Base-by-base conservation (phyloP, 2,797 vertebrate genomes). In the Xerus rutilus region DNA sequence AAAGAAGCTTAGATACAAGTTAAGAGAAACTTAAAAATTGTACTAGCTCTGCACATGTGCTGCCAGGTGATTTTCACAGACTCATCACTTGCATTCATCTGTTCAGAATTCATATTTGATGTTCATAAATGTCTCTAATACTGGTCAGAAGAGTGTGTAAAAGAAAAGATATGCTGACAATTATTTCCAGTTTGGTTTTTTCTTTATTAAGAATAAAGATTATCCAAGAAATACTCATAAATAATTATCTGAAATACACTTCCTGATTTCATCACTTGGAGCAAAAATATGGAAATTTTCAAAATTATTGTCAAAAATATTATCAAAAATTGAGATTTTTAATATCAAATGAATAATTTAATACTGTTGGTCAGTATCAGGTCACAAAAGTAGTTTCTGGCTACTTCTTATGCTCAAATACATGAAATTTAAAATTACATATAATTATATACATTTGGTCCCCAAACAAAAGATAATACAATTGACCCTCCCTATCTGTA, bases 261-360 rank as follows among this genome's bases (percentile, higher is more conserved):
- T 95, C 89, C 25, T 89, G 90, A n/a, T 47, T 32, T 88, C 39
- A 90, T 62, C 21, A 65, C 7, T 94, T 92, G 67, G 65, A 94
- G 70, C 21, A 2, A 88, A 93, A 90, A 87, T 74, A 43, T 78
- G 28, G 78, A 95, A 78, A 86, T 86, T 28, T 82, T 87, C 35
- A 88, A 49, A 39, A 89, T 39, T 20, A 65, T 76, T 49, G 14
- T 49, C 49, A 14, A 49, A 49, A 39, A 89, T 20, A 65, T 76
- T 49, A 49, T 49, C 49, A 14, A 49, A 49, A 49, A 43, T 0
- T 86, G 20, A 83, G 21, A 52, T 89, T 95, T 95, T 91, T 52
- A 95, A 59, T 47, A 62, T 43, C 45, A 95, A 76, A 62, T 62
- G 59, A 62, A 62, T 9, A 90, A 45, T 70, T 43, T 84, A 76